These are phyloP conservation scores for Cololabis saira DNA, from an alignment of 2,113 vertebrate species.

Conservation along the genomic window DNA sequence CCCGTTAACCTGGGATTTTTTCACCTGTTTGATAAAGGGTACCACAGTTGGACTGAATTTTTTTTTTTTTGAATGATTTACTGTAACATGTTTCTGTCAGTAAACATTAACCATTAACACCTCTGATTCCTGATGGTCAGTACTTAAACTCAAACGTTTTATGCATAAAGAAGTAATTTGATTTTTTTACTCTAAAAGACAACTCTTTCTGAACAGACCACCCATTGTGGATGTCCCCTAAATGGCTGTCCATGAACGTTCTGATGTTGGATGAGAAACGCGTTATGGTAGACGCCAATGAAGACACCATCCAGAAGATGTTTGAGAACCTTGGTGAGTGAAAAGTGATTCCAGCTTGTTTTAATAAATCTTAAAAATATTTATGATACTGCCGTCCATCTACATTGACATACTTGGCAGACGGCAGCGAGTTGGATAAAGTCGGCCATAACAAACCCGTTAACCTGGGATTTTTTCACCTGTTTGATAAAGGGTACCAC, in stretches of 20 bases:
- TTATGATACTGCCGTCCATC: too few relatives aligned
- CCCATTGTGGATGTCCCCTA: constrained; percentile 99
- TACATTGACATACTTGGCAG: too few relatives aligned
- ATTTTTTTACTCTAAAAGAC: neutral
- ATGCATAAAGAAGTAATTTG: neutral
- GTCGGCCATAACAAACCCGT: neutral
- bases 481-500: constrained; percentile 6
- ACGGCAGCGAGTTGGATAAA: neutral
- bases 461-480: constrained; percentile 25
- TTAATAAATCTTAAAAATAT: neutral
- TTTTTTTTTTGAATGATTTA: too few relatives aligned
- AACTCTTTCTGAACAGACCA: constrained; percentile 83
- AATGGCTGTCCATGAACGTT: constrained; percentile 99
- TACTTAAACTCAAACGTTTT: constrained; percentile 5
- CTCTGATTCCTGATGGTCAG: constrained; percentile 94
- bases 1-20: constrained; percentile 11
- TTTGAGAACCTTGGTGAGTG: constrained; percentile 95
- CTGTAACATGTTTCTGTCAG: constrained; percentile 18
- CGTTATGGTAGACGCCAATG: constrained; percentile 96
- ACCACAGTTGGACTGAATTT: too few relatives aligned
- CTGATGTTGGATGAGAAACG: constrained; percentile 97
- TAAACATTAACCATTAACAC: constrained; percentile 73
- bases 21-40: constrained; percentile 19
- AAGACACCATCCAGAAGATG: constrained; percentile 94
- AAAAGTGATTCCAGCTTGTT: neutral